A percentile compares a stretch with the other conserved stretches of the same genome.
Conservation (phyloP, 2,888 invertebrate genomes). For the Ametastegia equiseti region DNA sequence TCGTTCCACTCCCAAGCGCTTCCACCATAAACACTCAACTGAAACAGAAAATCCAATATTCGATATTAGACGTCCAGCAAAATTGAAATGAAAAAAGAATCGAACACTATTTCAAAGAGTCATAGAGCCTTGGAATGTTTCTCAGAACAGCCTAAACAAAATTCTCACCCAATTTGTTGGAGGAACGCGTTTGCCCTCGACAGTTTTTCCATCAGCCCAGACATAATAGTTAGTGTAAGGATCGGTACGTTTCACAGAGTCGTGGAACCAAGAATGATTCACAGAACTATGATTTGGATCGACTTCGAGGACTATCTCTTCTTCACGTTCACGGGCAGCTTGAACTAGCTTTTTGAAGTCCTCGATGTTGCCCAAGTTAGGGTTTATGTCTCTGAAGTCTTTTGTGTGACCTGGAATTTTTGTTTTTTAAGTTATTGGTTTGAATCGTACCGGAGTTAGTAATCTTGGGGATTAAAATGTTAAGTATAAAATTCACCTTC, state of each 20-base stretch:
- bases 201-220: slow-evolving; percentile 80
- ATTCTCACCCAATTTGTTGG: slow-evolving; percentile 87
- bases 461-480: background rate
- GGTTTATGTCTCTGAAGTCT: slow-evolving; percentile 77
- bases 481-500: slow-evolving; percentile 56
- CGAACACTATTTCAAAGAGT: no score
- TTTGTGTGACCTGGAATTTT: slow-evolving; percentile 68
- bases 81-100: background rate
- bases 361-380: slow-evolving; percentile 75
- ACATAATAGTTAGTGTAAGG: slow-evolving; percentile 87
- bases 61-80: background rate
- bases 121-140: no score
- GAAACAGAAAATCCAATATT: slow-evolving; percentile 50
- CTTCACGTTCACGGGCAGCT: slow-evolving; percentile 77
- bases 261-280: slow-evolving; percentile 85
- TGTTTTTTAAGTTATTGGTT: background rate
- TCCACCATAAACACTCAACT: slow-evolving; percentile 77
- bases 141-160: no score
- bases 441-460: background rate
- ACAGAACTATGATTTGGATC: slow-evolving; percentile 85
- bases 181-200: slow-evolving; percentile 71
- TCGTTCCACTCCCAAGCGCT: slow-evolving; percentile 86
- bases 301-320: slow-evolving; percentile 85
- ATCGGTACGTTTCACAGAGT: slow-evolving; percentile 79
- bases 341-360: slow-evolving; percentile 76